Base-by-base conservation (phyloP, 2,113 vertebrate genomes). In the Euleptes europaea region DNA sequence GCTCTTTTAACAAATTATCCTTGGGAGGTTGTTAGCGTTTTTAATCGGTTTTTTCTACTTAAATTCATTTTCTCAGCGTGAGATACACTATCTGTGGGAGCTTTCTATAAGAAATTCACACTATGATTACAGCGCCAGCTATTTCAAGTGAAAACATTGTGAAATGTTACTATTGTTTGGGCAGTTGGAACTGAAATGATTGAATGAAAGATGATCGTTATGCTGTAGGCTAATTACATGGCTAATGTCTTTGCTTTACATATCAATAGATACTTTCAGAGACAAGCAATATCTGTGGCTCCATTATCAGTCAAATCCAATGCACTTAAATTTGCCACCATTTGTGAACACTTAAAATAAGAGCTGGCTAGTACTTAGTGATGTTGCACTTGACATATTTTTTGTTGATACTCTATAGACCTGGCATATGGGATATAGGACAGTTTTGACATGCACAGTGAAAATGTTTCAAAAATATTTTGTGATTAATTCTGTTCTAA, bases 41-140 rank as follows among this genome's bases (percentile, higher is more conserved):
- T 94, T 96, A 95, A 94, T 96, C 92, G 88, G 66, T 95, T 95
- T 93, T 94, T 94, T 92, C 88, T 95, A 93, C 93, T 95, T 94
- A 94, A 93, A 91, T 89, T 94, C 93, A 95, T 95, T 95, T 94
- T 95, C 93, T 83, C 92, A 93, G 94, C 94, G 91, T 91, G 93
- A 90, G 90, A 92, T 92, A 92, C 86, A 88, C 93, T 94, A 92
- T 95, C 91, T 93, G 79, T 94, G 89, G 91, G 93, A 92, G 93
- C 90, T 93, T 95, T 95, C 90, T 93, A 88, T 94, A 93, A 95
- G 93, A 92, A 94, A 91, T 94, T 94, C 89, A 92, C 90, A 93
- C 91, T 93, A 91, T 92, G 92, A 95, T 95, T 93, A 92, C 14
- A 69, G 87, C 82, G 90, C 86, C 90, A 93, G 88, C 90, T 94